Evolutionary conservation across 2,888 invertebrate species (phyloP).

Genomic region (Leucophenga montana): DNA sequence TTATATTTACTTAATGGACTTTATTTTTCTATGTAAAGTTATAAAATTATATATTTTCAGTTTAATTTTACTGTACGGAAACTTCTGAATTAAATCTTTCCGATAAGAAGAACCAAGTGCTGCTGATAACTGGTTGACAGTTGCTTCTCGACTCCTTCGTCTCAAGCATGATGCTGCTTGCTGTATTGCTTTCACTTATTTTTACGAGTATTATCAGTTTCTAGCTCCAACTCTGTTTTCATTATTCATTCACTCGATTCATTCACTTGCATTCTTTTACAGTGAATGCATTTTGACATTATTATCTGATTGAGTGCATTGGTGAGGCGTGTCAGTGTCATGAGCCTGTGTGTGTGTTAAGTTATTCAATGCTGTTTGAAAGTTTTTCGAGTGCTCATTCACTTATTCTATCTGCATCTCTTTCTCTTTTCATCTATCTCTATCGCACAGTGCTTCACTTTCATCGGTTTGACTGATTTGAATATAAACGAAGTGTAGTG

Average conservation of each 20-base stretch:
- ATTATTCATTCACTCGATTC: neutral
- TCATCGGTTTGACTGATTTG: conserved; percentile 15
- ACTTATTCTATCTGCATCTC: neutral
- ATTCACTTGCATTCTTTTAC: neutral
- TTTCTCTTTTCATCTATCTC: conserved; percentile 9
- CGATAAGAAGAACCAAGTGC: too few relatives aligned
- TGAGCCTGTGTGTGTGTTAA: neutral
- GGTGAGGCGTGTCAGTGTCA: conserved; percentile 14
- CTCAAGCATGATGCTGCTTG: neutral
- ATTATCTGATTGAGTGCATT: neutral
- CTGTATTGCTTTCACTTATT: neutral
- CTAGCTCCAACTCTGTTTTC: neutral
- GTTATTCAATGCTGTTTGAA: conserved; percentile 1
- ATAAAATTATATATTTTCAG: too few relatives aligned
- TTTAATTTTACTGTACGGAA: too few relatives aligned
- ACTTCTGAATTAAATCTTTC: too few relatives aligned
- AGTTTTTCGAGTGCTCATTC: neutral
- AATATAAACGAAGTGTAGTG: conserved; percentile 20
- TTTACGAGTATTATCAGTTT: conserved; percentile 8
- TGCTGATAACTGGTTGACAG: neutral
- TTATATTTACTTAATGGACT: too few relatives aligned
- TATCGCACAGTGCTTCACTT: neutral
- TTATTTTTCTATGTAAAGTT: too few relatives aligned
- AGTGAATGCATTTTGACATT: conserved; percentile 4
- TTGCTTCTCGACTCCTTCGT: neutral